These are phyloP conservation scores for Neolamprologus variostigma DNA, from an alignment of 2,113 vertebrate species.

Conservation along the genomic window DNA sequence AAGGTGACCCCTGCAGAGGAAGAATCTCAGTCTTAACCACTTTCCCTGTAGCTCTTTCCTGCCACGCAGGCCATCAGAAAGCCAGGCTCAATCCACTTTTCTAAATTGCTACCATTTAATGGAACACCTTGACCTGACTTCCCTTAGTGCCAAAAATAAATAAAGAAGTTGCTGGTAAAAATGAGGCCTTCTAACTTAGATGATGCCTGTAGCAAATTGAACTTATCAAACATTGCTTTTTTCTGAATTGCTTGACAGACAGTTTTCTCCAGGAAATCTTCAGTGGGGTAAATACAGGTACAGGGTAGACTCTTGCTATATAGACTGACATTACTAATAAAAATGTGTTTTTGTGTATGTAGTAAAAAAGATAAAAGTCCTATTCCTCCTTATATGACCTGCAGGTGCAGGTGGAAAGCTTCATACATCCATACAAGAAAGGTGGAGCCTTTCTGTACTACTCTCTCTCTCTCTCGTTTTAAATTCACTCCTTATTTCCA, in stretches of 20 bases:
- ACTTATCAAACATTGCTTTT: constrained; percentile 36
- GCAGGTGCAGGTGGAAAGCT: not conserved
- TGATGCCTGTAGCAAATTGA: constrained; percentile 42
- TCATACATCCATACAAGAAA: not conserved
- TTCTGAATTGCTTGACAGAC: constrained; percentile 40
- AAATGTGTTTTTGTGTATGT: not conserved
- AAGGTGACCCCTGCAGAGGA: constrained; percentile 64
- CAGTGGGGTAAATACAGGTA: not conserved
- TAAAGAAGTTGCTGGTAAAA: constrained; percentile 51
- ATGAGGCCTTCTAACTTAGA: constrained; percentile 34
- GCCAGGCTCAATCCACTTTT: constrained; percentile 53
- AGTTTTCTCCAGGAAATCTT: constrained; percentile 2
- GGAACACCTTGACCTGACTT: constrained; percentile 64
- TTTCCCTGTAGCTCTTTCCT: constrained; percentile 51
- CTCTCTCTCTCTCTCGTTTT: not conserved
- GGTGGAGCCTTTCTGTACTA: not conserved
- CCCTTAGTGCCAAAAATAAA: constrained; percentile 49
- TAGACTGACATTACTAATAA: not conserved
- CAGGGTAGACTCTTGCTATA: not conserved
- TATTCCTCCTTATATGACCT: not conserved
- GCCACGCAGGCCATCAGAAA: constrained; percentile 44
- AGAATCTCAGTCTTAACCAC: constrained; percentile 44
- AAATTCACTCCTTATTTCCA: not conserved
- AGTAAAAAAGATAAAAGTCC: not conserved
- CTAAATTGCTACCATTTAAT: constrained; percentile 65